Conservation (phyloP, 1,140 invertebrate species). For the Pinna nobilis region DNA sequence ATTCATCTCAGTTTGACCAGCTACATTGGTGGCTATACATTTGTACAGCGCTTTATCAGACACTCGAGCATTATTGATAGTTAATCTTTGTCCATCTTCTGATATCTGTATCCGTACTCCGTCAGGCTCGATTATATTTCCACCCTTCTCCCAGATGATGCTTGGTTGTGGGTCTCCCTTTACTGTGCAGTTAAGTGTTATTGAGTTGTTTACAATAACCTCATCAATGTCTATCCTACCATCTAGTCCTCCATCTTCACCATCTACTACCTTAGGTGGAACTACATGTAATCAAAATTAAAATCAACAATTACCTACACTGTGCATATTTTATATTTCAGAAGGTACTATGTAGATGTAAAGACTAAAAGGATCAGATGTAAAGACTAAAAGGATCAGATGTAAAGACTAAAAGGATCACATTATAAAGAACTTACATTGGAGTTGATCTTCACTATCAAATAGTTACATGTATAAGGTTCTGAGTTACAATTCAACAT, state of each 20-base stretch:
- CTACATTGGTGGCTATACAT: constrained; percentile 75
- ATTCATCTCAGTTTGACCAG: constrained; percentile 69
- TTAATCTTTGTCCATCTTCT: constrained; percentile 61
- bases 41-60: constrained; percentile 75
- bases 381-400: no score
- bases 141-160: constrained; percentile 75
- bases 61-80: constrained; percentile 53
- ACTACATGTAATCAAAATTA: constrained; percentile 45
- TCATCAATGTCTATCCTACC: constrained; percentile 39
- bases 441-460: no score
- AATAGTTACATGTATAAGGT: no score
- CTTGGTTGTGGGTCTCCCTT: constrained; percentile 74
- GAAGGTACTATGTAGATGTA: no score
- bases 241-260: constrained; percentile 9
- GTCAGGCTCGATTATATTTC: constrained; percentile 45
- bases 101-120: constrained; percentile 46
- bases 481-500: no score
- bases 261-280: constrained; percentile 56
- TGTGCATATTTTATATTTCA: no score
- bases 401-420: no score
- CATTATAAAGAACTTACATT: no score
- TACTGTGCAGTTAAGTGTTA: constrained; percentile 71
- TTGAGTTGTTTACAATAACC: constrained; percentile 57
- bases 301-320: no score
- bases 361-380: no score